Percentiles rank a stretch among this genome's conserved stretches.
phyloP scores from a whole-genome alignment of 2,113 vertebrate genomes.

The Megaptera novaeangliae region DNA sequence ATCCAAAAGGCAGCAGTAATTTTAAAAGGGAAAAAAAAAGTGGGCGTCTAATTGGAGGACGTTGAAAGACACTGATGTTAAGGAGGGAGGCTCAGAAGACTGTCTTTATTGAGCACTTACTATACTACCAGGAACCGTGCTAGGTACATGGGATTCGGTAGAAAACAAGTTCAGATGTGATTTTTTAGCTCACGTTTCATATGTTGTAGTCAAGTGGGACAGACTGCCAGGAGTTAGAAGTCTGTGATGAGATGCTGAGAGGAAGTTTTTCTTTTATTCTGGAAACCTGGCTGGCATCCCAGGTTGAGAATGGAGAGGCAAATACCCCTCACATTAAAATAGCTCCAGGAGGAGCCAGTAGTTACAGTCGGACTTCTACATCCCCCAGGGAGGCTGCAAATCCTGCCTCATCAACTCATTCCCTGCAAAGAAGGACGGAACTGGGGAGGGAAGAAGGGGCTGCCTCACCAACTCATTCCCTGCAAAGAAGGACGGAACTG shows the following conservation, averaged over 20 bases:
- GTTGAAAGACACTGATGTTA: background rate
- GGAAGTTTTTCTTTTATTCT: background rate
- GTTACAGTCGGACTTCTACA: background rate
- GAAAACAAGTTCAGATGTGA: background rate
- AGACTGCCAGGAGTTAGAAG: background rate
- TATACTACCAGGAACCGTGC: background rate
- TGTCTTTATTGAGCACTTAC: background rate
- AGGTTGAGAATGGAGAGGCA: background rate
- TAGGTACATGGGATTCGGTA: background rate
- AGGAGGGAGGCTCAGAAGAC: background rate
- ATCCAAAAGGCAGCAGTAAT: background rate
- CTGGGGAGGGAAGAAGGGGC: background rate
- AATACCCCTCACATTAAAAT: background rate
- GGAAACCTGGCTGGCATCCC: background rate
- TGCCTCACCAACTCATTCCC: no score
- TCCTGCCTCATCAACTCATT: background rate
- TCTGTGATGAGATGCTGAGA: background rate
- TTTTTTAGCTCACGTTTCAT: background rate
- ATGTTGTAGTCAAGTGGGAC: background rate
- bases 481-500: background rate
- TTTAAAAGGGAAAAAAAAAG: background rate
- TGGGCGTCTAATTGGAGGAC: background rate
- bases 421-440: background rate
- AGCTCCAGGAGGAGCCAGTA: background rate
- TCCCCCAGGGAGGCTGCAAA: background rate